Conservation (phyloP, 2,113 vertebrate genomes). For the Neoarius graeffei region DNA sequence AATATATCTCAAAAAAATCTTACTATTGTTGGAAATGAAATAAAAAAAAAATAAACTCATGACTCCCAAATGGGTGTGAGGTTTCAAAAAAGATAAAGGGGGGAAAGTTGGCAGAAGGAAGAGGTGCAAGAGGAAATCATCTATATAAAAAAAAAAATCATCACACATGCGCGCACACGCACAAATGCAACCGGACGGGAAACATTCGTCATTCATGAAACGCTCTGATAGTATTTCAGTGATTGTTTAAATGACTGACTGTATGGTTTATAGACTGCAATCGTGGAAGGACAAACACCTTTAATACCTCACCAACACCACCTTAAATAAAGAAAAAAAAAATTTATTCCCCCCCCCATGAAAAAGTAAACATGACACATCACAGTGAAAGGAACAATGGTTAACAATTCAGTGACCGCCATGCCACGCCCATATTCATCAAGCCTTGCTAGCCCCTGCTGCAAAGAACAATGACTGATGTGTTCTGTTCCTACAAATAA, state of each 20-base stretch:
- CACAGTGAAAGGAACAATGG: neutral
- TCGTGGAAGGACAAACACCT: too few relatives aligned
- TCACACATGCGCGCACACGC: neutral
- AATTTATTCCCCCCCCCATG: slow-evolving; percentile 13
- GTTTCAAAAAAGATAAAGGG: neutral
- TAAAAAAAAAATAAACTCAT: neutral
- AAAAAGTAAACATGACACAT: slow-evolving; percentile 21
- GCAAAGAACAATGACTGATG: slow-evolving; percentile 11
- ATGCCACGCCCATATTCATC: slow-evolving; percentile 16
- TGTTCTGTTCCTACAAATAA: slow-evolving; percentile 8
- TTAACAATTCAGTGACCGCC: neutral
- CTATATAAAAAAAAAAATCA: slow-evolving; percentile 17
- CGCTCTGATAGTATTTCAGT: slow-evolving; percentile 24
- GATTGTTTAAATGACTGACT: too few relatives aligned
- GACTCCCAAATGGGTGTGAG: neutral
- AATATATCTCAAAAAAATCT: neutral
- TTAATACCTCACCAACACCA: slow-evolving; percentile 38
- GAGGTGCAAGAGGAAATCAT: slow-evolving; percentile 27
- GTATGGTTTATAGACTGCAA: too few relatives aligned
- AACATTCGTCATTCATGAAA: neutral
- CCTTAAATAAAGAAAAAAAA: slow-evolving; percentile 35
- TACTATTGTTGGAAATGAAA: neutral
- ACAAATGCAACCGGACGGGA: neutral
- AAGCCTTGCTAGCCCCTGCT: neutral
- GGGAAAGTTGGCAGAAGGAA: neutral